Conservation (phyloP, 2,113 vertebrate species). For the Oreochromis aureus region DNA sequence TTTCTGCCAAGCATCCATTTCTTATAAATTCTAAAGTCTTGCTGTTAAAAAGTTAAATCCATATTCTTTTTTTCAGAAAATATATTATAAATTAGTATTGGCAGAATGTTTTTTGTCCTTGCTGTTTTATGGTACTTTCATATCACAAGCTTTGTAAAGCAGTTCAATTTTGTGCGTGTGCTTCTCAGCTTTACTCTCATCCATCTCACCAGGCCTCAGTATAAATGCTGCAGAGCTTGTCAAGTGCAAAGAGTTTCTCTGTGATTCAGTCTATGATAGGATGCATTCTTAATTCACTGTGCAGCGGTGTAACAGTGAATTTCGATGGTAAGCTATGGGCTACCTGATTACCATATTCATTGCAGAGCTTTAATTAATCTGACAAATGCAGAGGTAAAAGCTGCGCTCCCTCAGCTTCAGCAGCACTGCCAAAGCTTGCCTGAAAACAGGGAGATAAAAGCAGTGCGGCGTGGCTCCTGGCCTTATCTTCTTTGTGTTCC, state of each 20-base stretch:
- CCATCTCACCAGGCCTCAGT: background rate
- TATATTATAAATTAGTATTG: background rate
- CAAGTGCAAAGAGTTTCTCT: background rate
- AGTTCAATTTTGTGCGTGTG: background rate
- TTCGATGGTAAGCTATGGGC: background rate
- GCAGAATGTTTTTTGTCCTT: background rate
- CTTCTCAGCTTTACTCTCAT: background rate
- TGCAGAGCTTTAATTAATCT: slow-evolving; percentile 71
- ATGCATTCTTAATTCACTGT: background rate
- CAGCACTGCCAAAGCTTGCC: slow-evolving; percentile 28
- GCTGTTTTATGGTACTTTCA: background rate
- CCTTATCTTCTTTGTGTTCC: slow-evolving; percentile 70
- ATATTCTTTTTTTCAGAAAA: background rate
- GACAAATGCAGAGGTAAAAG: slow-evolving; percentile 66
- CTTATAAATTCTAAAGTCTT: background rate
- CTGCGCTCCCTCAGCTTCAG: slow-evolving; percentile 45
- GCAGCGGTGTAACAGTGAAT: background rate
- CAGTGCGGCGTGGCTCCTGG: slow-evolving; percentile 53
- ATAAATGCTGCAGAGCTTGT: slow-evolving; percentile 5
- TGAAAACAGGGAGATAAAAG: slow-evolving; percentile 74
- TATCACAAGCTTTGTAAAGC: background rate
- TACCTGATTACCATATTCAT: slow-evolving; percentile 74
- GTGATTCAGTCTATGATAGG: slow-evolving; percentile 6
- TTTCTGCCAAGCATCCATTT: background rate
- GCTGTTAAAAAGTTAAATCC: background rate